These are phyloP conservation scores for Zaprionus taronus DNA, from an alignment of 1,140 invertebrate genomes.

Conservation along the genomic window DNA sequence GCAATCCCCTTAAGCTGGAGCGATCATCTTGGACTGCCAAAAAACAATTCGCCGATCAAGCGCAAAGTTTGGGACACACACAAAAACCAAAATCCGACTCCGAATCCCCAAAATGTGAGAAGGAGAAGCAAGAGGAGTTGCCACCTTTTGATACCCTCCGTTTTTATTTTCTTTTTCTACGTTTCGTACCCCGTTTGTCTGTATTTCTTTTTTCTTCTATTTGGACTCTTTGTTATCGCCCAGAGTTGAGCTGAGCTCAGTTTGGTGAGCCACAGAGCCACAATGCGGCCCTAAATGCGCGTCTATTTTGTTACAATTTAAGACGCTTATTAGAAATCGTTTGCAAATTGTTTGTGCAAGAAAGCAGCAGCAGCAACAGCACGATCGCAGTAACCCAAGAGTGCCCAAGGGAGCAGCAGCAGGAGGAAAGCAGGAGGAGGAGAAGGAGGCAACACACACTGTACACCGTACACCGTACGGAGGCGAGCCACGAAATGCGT, in stretches of 20 bases:
- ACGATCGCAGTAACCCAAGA: constrained; percentile 53
- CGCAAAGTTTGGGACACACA: constrained; percentile 71
- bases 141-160: constrained; percentile 62
- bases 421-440: not conserved
- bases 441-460: not conserved
- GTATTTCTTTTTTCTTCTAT: constrained; percentile 33
- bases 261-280: constrained; percentile 20
- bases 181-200: constrained; percentile 22
- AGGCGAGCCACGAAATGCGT: constrained; percentile 75
- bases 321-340: constrained; percentile 82
- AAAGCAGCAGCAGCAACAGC: constrained; percentile 72
- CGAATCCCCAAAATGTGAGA: constrained; percentile 28
- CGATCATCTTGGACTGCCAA: constrained; percentile 44
- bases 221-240: not conserved
- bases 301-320: constrained; percentile 83
- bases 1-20: not conserved
- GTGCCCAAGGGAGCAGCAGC: not conserved
- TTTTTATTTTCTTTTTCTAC: constrained; percentile 45
- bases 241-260: not conserved
- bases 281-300: constrained; percentile 78
- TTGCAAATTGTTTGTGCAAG: constrained; percentile 80
- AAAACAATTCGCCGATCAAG: constrained; percentile 53
- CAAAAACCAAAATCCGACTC: constrained; percentile 41
- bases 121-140: constrained; percentile 33
- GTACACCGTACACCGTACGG: not conserved